phyloP scores from a whole-genome alignment of 2,888 invertebrate genomes.

The Chouioia cunea region DNA sequence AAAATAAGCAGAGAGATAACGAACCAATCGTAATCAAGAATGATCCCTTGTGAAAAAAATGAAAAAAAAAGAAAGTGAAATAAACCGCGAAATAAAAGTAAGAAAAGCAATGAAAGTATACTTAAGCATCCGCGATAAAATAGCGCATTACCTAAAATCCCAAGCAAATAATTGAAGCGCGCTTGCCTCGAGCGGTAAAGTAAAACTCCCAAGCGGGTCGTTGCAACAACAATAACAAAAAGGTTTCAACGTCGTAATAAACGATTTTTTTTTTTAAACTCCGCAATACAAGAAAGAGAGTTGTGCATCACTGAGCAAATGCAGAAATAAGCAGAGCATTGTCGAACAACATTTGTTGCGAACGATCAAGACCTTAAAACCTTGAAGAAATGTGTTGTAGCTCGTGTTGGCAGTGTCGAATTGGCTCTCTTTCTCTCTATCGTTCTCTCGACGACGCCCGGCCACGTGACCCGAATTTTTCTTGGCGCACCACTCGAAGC shows the following conservation, averaged over 20 bases:
- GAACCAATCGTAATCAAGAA: too few relatives aligned
- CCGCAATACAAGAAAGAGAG: neutral
- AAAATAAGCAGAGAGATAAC: too few relatives aligned
- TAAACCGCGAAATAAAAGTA: too few relatives aligned
- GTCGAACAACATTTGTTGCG: slow-evolving; percentile 18
- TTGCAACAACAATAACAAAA: neutral
- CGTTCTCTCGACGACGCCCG: slow-evolving; percentile 38
- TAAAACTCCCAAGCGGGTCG: too few relatives aligned
- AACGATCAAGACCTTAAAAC: slow-evolving; percentile 52
- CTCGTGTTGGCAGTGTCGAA: slow-evolving; percentile 1
- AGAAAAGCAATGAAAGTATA: too few relatives aligned
- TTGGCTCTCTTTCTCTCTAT: slow-evolving; percentile 52
- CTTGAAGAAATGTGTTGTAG: slow-evolving; percentile 45
- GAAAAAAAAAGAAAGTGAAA: too few relatives aligned
- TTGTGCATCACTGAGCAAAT: neutral
- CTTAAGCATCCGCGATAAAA: too few relatives aligned
- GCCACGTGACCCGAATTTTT: slow-evolving; percentile 52
- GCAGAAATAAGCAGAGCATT: slow-evolving; percentile 28
- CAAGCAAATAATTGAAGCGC: too few relatives aligned
- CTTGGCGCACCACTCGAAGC: slow-evolving; percentile 45
- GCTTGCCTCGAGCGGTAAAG: too few relatives aligned
- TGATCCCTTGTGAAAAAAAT: too few relatives aligned
- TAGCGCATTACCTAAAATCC: too few relatives aligned
- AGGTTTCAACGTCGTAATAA: neutral
- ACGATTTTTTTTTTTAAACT: neutral